Evolutionary conservation across 2,797 vertebrate species (phyloP).

Genomic region (Siniperca obscura): DNA sequence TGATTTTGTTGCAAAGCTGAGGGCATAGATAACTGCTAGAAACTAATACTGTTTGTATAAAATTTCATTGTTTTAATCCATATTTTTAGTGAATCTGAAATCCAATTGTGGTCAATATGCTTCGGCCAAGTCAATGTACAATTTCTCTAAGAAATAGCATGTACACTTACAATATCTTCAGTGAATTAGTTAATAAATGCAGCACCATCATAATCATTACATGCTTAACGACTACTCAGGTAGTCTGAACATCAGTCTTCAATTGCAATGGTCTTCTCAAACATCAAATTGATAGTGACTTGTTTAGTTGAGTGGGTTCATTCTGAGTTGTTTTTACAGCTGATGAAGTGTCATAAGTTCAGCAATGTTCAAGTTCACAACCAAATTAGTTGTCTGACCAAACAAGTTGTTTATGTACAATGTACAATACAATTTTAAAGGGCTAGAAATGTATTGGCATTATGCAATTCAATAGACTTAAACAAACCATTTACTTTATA

Average conservation of each 20-base stretch:
- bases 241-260: neutral
- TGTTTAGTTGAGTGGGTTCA: neutral
- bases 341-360: neutral
- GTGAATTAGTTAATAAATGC: slow-evolving; percentile 44
- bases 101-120: neutral
- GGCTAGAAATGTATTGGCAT: neutral
- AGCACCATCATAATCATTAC: slow-evolving; percentile 14
- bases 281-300: no score
- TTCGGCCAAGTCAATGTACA: neutral
- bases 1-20: slow-evolving; percentile 39
- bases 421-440: neutral
- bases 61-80: slow-evolving; percentile 27
- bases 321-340: neutral
- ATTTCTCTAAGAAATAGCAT: slow-evolving; percentile 24
- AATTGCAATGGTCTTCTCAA: neutral
- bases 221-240: neutral
- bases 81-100: slow-evolving; percentile 44
- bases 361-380: neutral
- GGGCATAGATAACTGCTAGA: slow-evolving; percentile 22
- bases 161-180: slow-evolving; percentile 22
- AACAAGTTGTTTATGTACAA: neutral
- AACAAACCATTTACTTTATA: neutral
- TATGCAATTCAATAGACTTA: neutral
- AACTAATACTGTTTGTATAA: slow-evolving; percentile 29
- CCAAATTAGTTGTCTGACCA: neutral